Evolutionary conservation across 2,797 vertebrate species (phyloP), one percentile per base, ranked within the genome.

Genomic region (Aulostomus chinensis): DNA sequence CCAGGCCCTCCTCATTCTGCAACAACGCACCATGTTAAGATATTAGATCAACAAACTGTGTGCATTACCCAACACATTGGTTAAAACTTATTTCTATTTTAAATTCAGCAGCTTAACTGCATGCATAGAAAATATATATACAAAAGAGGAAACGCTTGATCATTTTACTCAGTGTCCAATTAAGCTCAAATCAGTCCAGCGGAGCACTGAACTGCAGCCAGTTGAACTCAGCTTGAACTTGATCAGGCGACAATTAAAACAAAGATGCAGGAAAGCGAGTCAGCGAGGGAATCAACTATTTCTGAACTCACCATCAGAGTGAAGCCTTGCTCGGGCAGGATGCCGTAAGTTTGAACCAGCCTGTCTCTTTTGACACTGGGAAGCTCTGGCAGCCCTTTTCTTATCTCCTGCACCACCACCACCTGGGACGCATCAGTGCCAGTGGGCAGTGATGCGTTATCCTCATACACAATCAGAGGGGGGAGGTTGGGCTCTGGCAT

Each of bases 401-500:
- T 90, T 73, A 99, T 83, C 77, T 56, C 76, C 76, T 96, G 93
- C 45, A 99, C 86, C 73, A 96, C 85, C 76, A 98, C 88, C 39
- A 89, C 91, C 80, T 95, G 93, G 72, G 88, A 63, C 1, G 86
- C 60, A 64, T 90, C 91, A 21, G 73, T 9, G 21, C 87, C 85
- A 41, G 78, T 6, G 10, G 94, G 94, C 58, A 89, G 51, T 1
- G 93, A 93, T 47, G 92, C 85, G 33, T 83, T 69, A 4, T 88
- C 42, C 62, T 95, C 92, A 0, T 95, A 95, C 43, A 99, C 91
- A 42, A 94, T 86, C 78, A 99, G 76, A 21, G 97, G 95, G 9
- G 96, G 97, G 75, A 99, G 93, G 85, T 99, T 99, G 68, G 97
- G 97, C 76, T 99, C 97, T 0, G 97, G 97, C 94, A 99, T 98